Evolutionary conservation across 2,888 invertebrate species (phyloP), one percentile per base, ranked within the genome.

Genomic region (Orchesella flavescens): DNA sequence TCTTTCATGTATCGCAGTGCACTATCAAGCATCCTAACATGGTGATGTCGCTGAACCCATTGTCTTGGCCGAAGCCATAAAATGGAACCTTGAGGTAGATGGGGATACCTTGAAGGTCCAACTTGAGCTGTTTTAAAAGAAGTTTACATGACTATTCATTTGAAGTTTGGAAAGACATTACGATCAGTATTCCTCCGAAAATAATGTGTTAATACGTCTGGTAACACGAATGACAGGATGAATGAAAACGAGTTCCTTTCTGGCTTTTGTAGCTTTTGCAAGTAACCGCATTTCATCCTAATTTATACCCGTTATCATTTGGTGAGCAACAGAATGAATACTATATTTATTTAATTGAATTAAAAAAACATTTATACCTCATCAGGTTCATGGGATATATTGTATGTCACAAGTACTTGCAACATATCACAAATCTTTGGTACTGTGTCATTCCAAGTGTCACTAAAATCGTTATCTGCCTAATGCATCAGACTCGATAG

Each of bases 1-100:
- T 65, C 71, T 34, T 69, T 77, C 63, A 61, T 69, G 19, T 79
- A 86, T 63, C 72, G 24, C 7, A 85, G 68, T 10, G 85, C 85
- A 55, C 74, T 68, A 3, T 72, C 63, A 1, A 77, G 49, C 61
- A 86, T 82, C 63, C 86, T 21, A 0, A 85, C 78, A 23, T 86
- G 86, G 53, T 86, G 86, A 73, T 86, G 86, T n/a, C 57, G 17
- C 24, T 65, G 69, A 9, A 85, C 43, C 82, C 82, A 85, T 7
- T 74, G 73, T 24, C 85, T 55, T 5, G 44, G 19, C 23, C 78
- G 24, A 19, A 85, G 23, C 82, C 82, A 85, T 5, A 15, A 10
- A 23, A 44, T 68, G 7, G 83, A 74, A 9, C 78, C 85, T 15
- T 57, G 46, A 1, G 85, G 85, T 10, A 55, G 10, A 9, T 68